Conservation (phyloP, 2,113 vertebrate species). For the Neodontobutis hainanensis region DNA sequence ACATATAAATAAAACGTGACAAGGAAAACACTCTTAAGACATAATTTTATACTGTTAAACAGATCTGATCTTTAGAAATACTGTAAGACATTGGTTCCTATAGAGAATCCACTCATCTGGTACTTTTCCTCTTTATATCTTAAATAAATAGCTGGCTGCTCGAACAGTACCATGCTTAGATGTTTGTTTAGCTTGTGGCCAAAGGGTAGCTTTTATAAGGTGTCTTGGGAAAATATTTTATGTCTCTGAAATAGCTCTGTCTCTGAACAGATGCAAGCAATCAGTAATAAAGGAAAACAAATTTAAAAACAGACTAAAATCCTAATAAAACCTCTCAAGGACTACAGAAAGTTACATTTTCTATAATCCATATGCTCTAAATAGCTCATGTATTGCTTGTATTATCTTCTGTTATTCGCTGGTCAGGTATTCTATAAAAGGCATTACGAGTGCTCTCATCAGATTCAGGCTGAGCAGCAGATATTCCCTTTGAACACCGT, state of each 20-base stretch:
- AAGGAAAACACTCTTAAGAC: background rate
- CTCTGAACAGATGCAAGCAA: slow-evolving; percentile 23
- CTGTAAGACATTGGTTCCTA: background rate
- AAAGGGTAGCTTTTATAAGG: slow-evolving; percentile 19
- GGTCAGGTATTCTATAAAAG: slow-evolving; percentile 26
- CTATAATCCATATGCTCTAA: background rate
- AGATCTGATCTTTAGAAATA: background rate
- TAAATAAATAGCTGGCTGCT: slow-evolving; percentile 3
- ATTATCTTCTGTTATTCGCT: slow-evolving; percentile 20
- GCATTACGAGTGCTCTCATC: slow-evolving; percentile 13
- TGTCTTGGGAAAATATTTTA: slow-evolving; percentile 25
- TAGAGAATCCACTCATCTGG: background rate
- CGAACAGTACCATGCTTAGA: background rate
- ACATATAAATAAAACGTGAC: background rate
- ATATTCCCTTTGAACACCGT: slow-evolving; percentile 40
- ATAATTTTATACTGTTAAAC: background rate
- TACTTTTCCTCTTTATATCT: background rate
- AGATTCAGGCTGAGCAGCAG: slow-evolving; percentile 31
- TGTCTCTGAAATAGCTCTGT: slow-evolving; percentile 7
- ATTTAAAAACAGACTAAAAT: background rate
- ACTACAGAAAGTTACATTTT: background rate
- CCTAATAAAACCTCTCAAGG: background rate
- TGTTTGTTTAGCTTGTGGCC: slow-evolving; percentile 21
- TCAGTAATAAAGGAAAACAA: slow-evolving; percentile 9
- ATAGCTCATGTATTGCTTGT: background rate